These are phyloP conservation scores for Thysanoteuthis rhombus DNA, from an alignment of 2,888 invertebrate species.

Conservation along the genomic window DNA sequence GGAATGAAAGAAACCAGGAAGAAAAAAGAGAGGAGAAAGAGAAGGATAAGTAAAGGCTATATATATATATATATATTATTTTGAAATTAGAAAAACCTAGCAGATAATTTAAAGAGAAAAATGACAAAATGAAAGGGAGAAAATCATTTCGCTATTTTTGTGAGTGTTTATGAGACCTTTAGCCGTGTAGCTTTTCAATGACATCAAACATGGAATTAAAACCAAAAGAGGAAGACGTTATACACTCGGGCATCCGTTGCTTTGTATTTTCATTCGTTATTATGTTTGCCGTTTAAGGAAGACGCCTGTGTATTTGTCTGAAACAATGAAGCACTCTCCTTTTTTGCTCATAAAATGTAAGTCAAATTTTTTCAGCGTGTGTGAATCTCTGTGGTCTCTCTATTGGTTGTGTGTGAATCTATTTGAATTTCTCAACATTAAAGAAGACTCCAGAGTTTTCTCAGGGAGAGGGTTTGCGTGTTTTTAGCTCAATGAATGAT, in stretches of 20 bases:
- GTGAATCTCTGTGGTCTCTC: not conserved
- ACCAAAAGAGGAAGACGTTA: not conserved
- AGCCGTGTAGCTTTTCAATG: not conserved
- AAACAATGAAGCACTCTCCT: not conserved
- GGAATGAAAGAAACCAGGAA: too few relatives aligned
- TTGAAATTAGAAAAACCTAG: not conserved
- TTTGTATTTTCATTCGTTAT: not conserved
- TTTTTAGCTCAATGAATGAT: not conserved
- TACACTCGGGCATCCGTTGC: not conserved
- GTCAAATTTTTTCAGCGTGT: not conserved
- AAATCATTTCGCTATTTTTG: not conserved
- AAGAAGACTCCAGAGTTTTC: too few relatives aligned
- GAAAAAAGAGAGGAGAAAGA: not conserved
- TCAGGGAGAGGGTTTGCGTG: too few relatives aligned
- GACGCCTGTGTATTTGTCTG: not conserved
- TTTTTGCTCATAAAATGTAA: slow-evolving; percentile 12
- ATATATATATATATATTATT: too few relatives aligned
- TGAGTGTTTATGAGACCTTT: not conserved
- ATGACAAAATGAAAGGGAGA: not conserved
- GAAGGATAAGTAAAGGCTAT: not conserved
- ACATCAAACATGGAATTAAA: not conserved
- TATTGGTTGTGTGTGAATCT: not conserved
- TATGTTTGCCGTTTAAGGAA: not conserved
- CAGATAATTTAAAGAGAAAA: not conserved
- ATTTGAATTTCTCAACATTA: not conserved